phyloP scores from a whole-genome alignment of 2,888 invertebrate species.

The Meliscaeva auricollis region DNA sequence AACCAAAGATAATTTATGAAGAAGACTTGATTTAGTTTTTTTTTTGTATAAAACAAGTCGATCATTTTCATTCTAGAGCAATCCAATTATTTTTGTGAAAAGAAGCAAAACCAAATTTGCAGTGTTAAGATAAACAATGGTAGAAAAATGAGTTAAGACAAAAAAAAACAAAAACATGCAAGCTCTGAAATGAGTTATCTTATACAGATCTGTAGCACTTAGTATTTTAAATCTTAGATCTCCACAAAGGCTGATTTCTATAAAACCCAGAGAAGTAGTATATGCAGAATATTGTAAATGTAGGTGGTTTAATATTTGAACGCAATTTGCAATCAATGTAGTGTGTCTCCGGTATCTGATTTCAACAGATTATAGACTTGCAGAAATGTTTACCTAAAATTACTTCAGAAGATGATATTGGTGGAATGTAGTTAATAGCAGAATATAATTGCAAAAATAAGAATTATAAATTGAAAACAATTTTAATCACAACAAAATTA shows the following conservation, averaged over 20 bases:
- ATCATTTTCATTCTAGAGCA: constrained; percentile 53
- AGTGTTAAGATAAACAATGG: constrained; percentile 13
- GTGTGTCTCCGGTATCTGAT: constrained; percentile 76
- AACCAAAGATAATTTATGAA: constrained; percentile 4
- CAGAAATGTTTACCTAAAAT: background rate
- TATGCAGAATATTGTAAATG: constrained; percentile 14
- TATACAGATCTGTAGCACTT: constrained; percentile 42
- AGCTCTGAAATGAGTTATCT: constrained; percentile 34
- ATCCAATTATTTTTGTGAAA: constrained; percentile 46
- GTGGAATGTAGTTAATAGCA: background rate
- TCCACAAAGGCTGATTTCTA: constrained; percentile 15
- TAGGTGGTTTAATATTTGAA: constrained; percentile 39
- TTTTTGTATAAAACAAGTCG: constrained; percentile 20
- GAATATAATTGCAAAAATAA: background rate
- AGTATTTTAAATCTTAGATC: constrained; percentile 40
- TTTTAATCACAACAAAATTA: constrained; percentile 3
- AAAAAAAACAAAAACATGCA: constrained; percentile 6
- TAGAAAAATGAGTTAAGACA: constrained; percentile 9
- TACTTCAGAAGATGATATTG: background rate
- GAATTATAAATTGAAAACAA: background rate
- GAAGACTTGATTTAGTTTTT: constrained; percentile 28
- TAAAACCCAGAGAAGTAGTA: background rate
- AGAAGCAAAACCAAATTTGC: constrained; percentile 11
- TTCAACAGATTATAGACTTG: constrained; percentile 26
- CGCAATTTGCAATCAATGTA: constrained; percentile 75